phyloP scores from a whole-genome alignment of 2,113 vertebrate species.

The Gasterosteus nipponicus region DNA sequence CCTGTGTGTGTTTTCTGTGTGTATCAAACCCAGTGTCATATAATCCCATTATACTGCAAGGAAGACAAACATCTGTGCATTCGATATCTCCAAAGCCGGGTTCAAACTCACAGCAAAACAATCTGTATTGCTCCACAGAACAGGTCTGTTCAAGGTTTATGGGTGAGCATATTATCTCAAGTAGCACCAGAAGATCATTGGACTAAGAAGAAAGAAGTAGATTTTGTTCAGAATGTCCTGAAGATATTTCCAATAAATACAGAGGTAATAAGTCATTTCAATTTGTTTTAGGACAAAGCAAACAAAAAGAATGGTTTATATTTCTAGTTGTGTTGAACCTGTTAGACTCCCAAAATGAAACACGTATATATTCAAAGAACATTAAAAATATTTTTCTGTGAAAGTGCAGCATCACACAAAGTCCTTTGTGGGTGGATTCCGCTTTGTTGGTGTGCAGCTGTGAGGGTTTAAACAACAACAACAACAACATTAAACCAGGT shows the following conservation, averaged over 20 bases:
- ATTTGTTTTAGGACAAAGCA: neutral
- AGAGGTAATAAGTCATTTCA: too few relatives aligned
- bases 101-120: neutral
- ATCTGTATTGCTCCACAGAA: neutral
- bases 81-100: neutral
- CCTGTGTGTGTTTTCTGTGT: neutral
- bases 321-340: neutral
- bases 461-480: neutral
- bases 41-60: neutral
- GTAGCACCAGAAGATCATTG: neutral
- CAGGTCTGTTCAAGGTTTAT: neutral
- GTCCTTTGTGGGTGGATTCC: neutral
- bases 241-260: too few relatives aligned
- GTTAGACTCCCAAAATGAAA: neutral
- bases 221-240: neutral
- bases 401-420: constrained; percentile 2
- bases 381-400: neutral
- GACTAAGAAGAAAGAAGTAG: neutral
- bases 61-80: neutral
- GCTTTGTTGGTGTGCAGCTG: neutral
- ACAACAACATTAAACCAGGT: neutral
- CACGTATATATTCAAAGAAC: neutral
- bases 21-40: neutral
- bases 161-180: neutral
- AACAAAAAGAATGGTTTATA: neutral